Evolutionary conservation across 2,113 vertebrate species (phyloP).

Genomic region (Talpa occidentalis): DNA sequence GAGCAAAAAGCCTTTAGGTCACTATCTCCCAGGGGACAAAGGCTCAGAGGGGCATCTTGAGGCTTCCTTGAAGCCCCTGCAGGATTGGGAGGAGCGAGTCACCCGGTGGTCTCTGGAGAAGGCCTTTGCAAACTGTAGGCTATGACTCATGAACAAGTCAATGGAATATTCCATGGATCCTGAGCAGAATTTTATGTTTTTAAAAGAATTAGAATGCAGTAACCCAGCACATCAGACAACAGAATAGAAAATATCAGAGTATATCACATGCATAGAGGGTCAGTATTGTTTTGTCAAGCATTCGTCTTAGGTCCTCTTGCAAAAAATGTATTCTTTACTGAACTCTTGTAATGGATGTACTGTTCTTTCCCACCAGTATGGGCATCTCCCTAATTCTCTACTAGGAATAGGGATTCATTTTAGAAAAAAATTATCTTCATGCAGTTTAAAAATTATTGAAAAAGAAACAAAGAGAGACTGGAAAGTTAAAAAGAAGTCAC

Average conservation of each 20-base stretch:
- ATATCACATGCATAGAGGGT: not conserved
- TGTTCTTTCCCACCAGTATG: not conserved
- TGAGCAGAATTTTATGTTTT: not conserved
- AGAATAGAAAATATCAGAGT: not conserved
- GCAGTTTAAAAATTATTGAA: not conserved
- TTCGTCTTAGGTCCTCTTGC: not conserved
- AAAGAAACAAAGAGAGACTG: not conserved
- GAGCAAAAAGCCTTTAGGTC: not conserved
- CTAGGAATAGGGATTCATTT: not conserved
- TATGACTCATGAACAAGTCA: not conserved
- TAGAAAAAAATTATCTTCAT: not conserved
- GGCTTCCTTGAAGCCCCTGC: not conserved
- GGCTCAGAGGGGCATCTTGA: not conserved
- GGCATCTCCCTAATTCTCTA: not conserved
- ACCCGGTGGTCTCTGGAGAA: not conserved
- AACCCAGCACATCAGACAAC: not conserved
- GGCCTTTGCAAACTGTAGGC: not conserved
- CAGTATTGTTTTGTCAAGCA: not conserved
- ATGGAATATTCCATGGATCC: not conserved
- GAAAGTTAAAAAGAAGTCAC: not conserved
- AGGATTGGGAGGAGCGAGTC: not conserved
- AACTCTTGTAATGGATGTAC: not conserved
- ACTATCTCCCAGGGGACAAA: not conserved
- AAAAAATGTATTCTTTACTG: not conserved
- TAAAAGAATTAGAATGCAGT: conserved; percentile 1